phyloP scores from a whole-genome alignment of 2,888 invertebrate genomes.

The Perdita meconis region DNA sequence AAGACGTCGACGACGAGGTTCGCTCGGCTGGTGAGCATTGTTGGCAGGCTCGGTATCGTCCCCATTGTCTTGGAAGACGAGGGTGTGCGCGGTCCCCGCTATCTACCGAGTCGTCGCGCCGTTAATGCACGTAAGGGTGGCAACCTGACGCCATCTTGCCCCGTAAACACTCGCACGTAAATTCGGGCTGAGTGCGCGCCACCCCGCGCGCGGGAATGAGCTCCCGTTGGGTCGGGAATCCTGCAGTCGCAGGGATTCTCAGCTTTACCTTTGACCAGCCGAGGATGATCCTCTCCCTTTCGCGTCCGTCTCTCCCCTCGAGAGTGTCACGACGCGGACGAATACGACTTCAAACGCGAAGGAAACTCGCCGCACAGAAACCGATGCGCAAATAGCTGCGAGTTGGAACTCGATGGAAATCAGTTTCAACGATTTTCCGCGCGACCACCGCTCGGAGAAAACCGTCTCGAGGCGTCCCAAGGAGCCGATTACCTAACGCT shows the following conservation, averaged over 20 bases:
- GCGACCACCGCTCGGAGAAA: background rate
- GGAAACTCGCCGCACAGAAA: background rate
- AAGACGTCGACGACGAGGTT: constrained; percentile 58
- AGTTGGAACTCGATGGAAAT: background rate
- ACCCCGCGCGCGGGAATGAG: constrained; percentile 50
- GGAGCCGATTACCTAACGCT: constrained; percentile 48
- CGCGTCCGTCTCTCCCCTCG: background rate
- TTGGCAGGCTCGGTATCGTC: constrained; percentile 66
- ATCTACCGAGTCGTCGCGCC: constrained; percentile 65
- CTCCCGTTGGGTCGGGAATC: constrained; percentile 56
- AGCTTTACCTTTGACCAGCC: constrained; percentile 23
- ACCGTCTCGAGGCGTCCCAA: background rate
- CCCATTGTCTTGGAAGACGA: constrained; percentile 70
- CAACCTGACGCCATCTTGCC: constrained; percentile 69
- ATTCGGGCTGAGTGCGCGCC: constrained; percentile 71
- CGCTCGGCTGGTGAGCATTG: constrained; percentile 60
- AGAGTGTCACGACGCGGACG: background rate
- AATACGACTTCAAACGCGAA: background rate
- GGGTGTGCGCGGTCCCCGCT: constrained; percentile 54
- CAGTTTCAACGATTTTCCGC: background rate
- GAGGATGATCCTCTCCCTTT: constrained; percentile 42
- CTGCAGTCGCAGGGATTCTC: constrained; percentile 56
- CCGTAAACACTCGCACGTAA: constrained; percentile 76
- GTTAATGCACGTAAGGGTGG: constrained; percentile 74
- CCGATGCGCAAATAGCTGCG: background rate